Conservation (phyloP, 2,888 invertebrate species). For the Catocala fraxini region DNA sequence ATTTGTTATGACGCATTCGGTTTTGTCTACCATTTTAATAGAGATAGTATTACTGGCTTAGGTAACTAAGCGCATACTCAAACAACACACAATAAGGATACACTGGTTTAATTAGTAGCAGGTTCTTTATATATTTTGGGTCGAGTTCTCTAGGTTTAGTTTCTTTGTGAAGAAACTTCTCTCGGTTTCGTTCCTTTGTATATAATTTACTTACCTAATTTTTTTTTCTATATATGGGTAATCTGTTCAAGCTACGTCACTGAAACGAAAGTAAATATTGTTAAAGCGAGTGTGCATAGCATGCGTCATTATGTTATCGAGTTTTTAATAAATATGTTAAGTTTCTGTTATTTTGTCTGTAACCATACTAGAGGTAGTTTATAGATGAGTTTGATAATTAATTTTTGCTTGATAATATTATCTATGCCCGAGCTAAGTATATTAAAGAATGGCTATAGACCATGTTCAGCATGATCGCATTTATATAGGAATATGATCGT, state of each 20-base stretch:
- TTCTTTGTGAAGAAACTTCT: neutral
- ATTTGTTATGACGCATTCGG: slow-evolving; percentile 85
- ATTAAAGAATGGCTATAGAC: no score
- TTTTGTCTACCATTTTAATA: slow-evolving; percentile 65
- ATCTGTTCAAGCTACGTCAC: no score
- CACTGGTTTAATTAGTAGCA: slow-evolving; percentile 3
- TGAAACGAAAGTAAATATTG: no score
- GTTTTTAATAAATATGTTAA: no score
- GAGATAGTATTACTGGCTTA: slow-evolving; percentile 24
- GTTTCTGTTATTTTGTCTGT: neutral
- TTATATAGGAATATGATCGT: slow-evolving; percentile 16
- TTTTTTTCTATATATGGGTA: no score
- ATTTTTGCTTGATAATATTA: no score
- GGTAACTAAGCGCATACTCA: slow-evolving; percentile 15
- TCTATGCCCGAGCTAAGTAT: no score
- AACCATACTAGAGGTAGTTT: neutral
- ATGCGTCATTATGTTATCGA: no score
- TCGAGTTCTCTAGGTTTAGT: neutral
- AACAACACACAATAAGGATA: neutral
- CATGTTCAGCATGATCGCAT: neutral
- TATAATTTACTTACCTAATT: no score
- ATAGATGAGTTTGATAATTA: no score
- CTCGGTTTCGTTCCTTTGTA: neutral
- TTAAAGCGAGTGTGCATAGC: neutral
- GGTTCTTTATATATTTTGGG: slow-evolving; percentile 1